Base-by-base conservation (phyloP, 2,797 vertebrate genomes). In the Brotula barbata region DNA sequence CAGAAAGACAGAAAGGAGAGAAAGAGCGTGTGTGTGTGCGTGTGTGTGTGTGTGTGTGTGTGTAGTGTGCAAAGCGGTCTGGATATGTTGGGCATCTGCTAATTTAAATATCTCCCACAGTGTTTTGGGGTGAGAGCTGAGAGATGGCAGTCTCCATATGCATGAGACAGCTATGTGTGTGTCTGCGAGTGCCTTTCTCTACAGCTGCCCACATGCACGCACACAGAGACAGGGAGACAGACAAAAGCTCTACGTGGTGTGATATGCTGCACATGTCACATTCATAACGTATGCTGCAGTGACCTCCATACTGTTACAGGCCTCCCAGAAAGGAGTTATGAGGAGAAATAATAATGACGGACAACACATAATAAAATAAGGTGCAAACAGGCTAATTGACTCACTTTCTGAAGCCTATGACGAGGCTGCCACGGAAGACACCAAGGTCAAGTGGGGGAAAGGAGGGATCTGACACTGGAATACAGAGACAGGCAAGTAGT, bases 341-440 rank as follows among this genome's bases (percentile, higher is more conserved):
- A 64, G 53, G 62, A 21, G 58, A 80, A 82, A 71, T 73, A 64
- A 79, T 69, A 83, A 51, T 65, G 58, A 78, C 40, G 52, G 41
- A 33, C 45, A 57, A 61, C 16, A 64, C n/a, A 58, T 36, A 3
- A 40, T 67, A 21, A 68, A 25, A 55, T 17, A 58, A 62, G 73
- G 25, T 4, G 25, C 25, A 4, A 1, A 39, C 6, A 7, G 36
- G 48, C 39, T 68, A 55, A 75, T 47, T 45, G 59, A 87, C 94
- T 95, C 90, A 98, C 96, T 84, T 91, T 88, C 14, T 94, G 84
- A 98, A 97, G 75, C 87, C 92, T 4, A 0, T 0, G 76, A 89
- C 59, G 39, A 98, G 89, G 68, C 77, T 85, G 66, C 12, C 15
- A 64, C 87, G 92, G 75, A 96, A 91, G 8, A 21, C 7, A 39